Evolutionary conservation across 2,113 vertebrate species (phyloP).

Genomic region (Drymodes brunneopygia): DNA sequence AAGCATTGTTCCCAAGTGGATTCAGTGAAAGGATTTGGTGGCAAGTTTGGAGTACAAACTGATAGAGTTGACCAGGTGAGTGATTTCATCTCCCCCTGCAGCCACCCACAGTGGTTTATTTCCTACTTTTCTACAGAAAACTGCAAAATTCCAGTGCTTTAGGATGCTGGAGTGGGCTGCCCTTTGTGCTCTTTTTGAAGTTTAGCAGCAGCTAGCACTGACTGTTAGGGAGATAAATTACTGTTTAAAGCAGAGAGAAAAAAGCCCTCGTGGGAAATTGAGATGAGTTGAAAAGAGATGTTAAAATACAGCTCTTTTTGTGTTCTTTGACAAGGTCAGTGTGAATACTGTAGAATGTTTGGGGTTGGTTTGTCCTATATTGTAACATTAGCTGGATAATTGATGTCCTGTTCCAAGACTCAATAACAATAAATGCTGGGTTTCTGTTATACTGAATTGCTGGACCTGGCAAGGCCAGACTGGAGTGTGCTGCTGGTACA

Average conservation of each 20-base stretch:
- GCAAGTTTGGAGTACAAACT: slow-evolving; percentile 90
- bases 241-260: not conserved
- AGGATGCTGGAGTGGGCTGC: not conserved
- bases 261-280: not conserved
- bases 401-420: not conserved
- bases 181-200: not conserved
- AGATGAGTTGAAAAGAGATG: not conserved
- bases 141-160: not conserved
- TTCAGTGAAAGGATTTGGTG: slow-evolving; percentile 90
- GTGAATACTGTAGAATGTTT: not conserved
- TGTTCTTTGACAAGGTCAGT: not conserved
- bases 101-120: not conserved
- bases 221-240: not conserved
- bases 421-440: not conserved
- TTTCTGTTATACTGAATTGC: not conserved
- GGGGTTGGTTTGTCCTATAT: not conserved
- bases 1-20: slow-evolving; percentile 96
- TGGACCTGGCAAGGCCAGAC: not conserved
- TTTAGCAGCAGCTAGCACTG: not conserved
- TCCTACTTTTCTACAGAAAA: not conserved
- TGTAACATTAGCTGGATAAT: not conserved
- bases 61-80: slow-evolving; percentile 94
- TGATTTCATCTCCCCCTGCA: not conserved
- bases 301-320: not conserved
- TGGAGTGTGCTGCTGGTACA: not conserved